Base-by-base conservation (phyloP, 2,113 vertebrate genomes). In the Pipa parva region DNA sequence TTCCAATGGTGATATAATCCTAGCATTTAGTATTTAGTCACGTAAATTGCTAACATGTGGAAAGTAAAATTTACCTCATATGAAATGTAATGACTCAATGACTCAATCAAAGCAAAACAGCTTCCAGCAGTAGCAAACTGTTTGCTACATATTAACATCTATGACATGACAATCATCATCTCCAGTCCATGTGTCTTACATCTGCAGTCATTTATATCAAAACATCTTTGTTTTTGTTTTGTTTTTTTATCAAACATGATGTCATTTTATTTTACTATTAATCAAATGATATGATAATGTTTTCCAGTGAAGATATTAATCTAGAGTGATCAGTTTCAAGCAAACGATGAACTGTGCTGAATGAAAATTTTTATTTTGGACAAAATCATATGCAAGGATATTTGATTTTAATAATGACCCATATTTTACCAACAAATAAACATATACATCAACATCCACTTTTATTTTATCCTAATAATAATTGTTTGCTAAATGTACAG, bases 21-120 rank as follows among this genome's bases (percentile, higher is more conserved):
- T n/a, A n/a, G n/a, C n/a, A n/a, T n/a, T n/a, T 65, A 39, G 63
- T 54, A 55, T 5, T 36, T 69, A 25, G 52, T 81, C 72, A 73
- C n/a, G n/a, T 56, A 63, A 71, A 76, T 48, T 72, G 55, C 17
- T 22, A 56, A 78, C 27, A 71, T 25, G 0, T 68, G 70, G 61
- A 80, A 76, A 26, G 20, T 72, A 67, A 77, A 74, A 71, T 15
- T 55, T 58, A 67, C 59, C 61, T 72, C 48, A 76, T 50, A 46
- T 76, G 71, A 73, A 67, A 58, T 66, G 22, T 37, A 61, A 2
- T 52, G 73, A 58, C 31, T 77, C 57, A 29, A 1, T 48, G n/a
- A n/a, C n/a, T n/a, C n/a, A n/a, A n/a, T 5, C 54, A 63, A 33
- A 45, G 49, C 24, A 45, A 54, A 78, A 73, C 60, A 66, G 66